Evolutionary conservation across 2,113 vertebrate species (phyloP).

Genomic region (Accipiter virgatus): DNA sequence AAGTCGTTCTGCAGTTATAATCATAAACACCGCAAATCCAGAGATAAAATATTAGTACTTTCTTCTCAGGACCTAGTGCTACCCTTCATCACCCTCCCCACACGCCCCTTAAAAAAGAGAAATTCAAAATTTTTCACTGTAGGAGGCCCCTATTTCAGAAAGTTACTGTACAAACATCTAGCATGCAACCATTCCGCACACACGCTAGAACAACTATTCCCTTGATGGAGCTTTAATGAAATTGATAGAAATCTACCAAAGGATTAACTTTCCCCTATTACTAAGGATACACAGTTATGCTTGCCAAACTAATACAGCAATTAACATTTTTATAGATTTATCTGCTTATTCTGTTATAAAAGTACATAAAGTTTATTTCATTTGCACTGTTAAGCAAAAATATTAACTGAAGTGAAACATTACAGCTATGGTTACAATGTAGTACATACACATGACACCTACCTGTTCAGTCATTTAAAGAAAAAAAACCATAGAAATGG

Average conservation of each 20-base stretch:
- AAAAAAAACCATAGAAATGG: neutral
- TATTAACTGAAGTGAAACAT: neutral
- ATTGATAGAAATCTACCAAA: neutral
- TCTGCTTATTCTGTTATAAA: neutral
- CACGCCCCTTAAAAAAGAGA: neutral
- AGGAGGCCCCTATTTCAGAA: neutral
- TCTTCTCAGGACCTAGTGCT: neutral
- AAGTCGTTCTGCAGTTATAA: neutral
- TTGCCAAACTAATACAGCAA: neutral
- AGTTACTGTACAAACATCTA: neutral
- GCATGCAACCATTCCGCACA: neutral
- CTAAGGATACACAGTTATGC: neutral
- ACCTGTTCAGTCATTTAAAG: fast-evolving
- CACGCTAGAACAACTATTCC: neutral
- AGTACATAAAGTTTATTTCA: neutral
- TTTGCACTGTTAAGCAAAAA: neutral
- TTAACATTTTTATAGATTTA: neutral
- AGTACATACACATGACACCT: neutral
- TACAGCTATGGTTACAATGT: neutral
- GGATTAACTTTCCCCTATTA: neutral
- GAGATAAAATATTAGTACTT: neutral
- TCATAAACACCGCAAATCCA: neutral
- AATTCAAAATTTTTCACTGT: neutral
- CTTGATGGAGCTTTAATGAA: neutral
- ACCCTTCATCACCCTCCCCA: neutral